Evolutionary conservation across 1,140 invertebrate genomes (phyloP).

Genomic region (Drosophila kanapiae): DNA sequence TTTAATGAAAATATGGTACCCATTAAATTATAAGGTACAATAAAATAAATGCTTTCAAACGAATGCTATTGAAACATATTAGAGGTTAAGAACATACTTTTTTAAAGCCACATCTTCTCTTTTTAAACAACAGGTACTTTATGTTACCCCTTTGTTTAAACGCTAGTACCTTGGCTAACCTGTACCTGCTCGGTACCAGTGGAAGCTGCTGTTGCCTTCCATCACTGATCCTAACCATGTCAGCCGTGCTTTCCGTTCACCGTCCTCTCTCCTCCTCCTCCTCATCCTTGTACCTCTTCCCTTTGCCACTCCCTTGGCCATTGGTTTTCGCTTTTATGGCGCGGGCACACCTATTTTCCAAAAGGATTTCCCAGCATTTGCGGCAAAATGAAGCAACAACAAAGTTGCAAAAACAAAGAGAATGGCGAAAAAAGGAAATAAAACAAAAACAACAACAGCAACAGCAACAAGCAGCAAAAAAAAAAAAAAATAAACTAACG

Average conservation of each 20-base stretch:
- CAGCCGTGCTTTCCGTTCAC: slow-evolving; percentile 18
- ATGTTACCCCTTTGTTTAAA: too few species aligned
- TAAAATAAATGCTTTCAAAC: too few species aligned
- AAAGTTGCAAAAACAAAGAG: slow-evolving; percentile 48
- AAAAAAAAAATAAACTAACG: slow-evolving; percentile 35
- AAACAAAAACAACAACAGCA: slow-evolving; percentile 5
- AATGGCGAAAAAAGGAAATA: slow-evolving; percentile 27
- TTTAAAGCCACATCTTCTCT: too few species aligned
- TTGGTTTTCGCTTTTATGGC: slow-evolving; percentile 75
- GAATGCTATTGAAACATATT: too few species aligned
- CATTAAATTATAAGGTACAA: too few species aligned
- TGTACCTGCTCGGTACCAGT: slow-evolving; percentile 1
- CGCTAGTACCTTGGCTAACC: not conserved
- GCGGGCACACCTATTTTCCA: slow-evolving; percentile 74
- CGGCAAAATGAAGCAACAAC: slow-evolving; percentile 64
- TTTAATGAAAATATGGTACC: too few species aligned
- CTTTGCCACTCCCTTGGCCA: slow-evolving; percentile 33
- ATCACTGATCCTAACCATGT: slow-evolving; percentile 50
- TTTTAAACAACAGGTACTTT: too few species aligned
- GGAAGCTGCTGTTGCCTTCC: slow-evolving; percentile 2
- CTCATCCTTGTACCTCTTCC: not conserved
- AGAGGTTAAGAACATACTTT: too few species aligned
- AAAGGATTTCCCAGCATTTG: slow-evolving; percentile 74
- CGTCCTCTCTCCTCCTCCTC: slow-evolving; percentile 10
- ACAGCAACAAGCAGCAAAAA: not conserved